A percentile compares a stretch with the other conserved stretches of the same genome.
These are phyloP conservation scores for Neoaliturus tenellus DNA, from an alignment of 2,888 invertebrate genomes.

Conservation along the genomic window DNA sequence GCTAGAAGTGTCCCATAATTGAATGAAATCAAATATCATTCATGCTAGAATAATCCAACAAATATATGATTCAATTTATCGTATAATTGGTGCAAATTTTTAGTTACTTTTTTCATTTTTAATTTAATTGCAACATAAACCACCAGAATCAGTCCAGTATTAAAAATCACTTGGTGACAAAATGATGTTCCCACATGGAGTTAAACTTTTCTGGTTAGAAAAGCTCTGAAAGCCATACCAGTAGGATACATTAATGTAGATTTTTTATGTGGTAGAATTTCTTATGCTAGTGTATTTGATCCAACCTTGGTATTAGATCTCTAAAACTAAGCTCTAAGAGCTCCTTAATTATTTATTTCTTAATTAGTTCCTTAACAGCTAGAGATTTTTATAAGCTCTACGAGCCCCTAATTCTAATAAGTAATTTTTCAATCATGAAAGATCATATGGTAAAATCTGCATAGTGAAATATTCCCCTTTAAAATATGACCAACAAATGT, in stretches of 20 bases:
- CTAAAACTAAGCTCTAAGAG: slow-evolving; percentile 14
- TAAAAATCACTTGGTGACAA: slow-evolving; percentile 8
- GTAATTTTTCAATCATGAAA: no score
- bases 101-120: no score
- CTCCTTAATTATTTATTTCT: background rate
- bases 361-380: background rate
- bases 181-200: background rate
- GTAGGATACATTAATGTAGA: background rate
- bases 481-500: no score
- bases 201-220: background rate
- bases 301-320: slow-evolving; percentile 9
- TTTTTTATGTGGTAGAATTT: background rate
- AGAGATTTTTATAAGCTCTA: background rate
- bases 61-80: no score
- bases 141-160: background rate
- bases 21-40: no score
- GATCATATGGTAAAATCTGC: no score
- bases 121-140: background rate
- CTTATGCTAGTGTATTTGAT: slow-evolving; percentile 1
- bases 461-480: no score
- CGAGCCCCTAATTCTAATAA: background rate
- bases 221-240: slow-evolving; percentile 32
- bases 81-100: no score
- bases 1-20: no score
- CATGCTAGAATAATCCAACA: no score